phyloP scores from a whole-genome alignment of 2,113 vertebrate species.

The Centropus unirufus region DNA sequence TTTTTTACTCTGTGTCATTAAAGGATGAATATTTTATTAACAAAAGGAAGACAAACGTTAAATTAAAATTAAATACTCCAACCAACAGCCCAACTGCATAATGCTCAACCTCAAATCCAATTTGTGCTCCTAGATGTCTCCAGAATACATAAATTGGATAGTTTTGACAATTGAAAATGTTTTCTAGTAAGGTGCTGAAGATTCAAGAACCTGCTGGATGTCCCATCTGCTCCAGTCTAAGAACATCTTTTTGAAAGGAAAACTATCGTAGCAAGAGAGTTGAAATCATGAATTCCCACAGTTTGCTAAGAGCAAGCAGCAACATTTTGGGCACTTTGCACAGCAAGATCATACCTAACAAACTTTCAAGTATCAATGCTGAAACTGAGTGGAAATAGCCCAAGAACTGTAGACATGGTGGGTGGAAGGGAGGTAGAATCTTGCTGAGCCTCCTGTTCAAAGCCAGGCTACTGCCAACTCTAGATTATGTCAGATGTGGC shows the following conservation, averaged over 20 bases:
- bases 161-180: not conserved
- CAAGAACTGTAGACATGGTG: not conserved
- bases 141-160: not conserved
- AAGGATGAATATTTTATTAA: slow-evolving; percentile 46
- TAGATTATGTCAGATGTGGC: not conserved
- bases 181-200: not conserved
- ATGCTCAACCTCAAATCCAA: not conserved
- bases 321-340: not conserved
- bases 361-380: not conserved
- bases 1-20: not conserved
- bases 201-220: not conserved
- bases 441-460: not conserved
- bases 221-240: not conserved
- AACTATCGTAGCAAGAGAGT: not conserved
- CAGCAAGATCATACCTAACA: not conserved
- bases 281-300: not conserved
- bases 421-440: not conserved
- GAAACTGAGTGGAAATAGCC: not conserved
- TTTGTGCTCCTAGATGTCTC: not conserved
- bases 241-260: not conserved
- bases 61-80: slow-evolving; percentile 10
- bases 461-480: not conserved
- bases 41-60: slow-evolving; percentile 9
- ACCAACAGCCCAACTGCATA: not conserved
- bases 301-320: not conserved